These are phyloP conservation scores for Caenorhabditis auriculariae DNA, from an alignment of 2,888 invertebrate species.

Conservation along the genomic window DNA sequence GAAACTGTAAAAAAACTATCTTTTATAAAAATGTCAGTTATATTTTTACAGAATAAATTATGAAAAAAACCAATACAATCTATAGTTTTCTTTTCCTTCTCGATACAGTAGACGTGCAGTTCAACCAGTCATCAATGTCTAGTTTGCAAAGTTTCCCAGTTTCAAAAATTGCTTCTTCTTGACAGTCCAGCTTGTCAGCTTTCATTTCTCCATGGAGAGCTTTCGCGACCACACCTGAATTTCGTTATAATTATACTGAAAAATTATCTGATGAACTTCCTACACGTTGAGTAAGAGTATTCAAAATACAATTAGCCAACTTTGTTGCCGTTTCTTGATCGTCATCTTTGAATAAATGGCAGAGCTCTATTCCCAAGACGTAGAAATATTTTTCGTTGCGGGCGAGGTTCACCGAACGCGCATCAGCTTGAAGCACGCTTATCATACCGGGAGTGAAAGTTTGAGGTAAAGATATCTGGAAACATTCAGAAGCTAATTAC, in stretches of 20 bases:
- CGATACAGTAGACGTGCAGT: too few relatives aligned
- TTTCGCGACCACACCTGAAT: slow-evolving; percentile 28
- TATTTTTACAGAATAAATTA: too few relatives aligned
- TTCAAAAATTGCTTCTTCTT: slow-evolving; percentile 17
- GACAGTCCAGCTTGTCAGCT: slow-evolving; percentile 21
- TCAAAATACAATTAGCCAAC: slow-evolving; percentile 28
- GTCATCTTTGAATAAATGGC: slow-evolving; percentile 11
- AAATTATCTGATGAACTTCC: slow-evolving; percentile 14
- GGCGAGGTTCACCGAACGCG: slow-evolving; percentile 18
- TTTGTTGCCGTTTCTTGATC: slow-evolving; percentile 17
- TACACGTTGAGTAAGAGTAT: slow-evolving; percentile 32
- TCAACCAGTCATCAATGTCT: slow-evolving; percentile 20
- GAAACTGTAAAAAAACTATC: too few relatives aligned
- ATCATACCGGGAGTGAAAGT: slow-evolving; percentile 24
- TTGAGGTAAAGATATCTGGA: slow-evolving; percentile 30
- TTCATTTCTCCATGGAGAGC: slow-evolving; percentile 20
- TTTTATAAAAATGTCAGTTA: too few relatives aligned
- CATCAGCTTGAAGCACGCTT: slow-evolving; percentile 27
- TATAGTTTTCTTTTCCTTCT: too few relatives aligned
- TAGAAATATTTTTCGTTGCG: slow-evolving; percentile 20
- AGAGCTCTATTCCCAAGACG: slow-evolving; percentile 16
- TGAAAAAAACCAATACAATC: too few relatives aligned
- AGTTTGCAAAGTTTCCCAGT: slow-evolving; percentile 11
- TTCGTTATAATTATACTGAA: not conserved
- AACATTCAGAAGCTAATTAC: not conserved